phyloP scores from a whole-genome alignment of 2,113 vertebrate species.

The Callipepla squamata region DNA sequence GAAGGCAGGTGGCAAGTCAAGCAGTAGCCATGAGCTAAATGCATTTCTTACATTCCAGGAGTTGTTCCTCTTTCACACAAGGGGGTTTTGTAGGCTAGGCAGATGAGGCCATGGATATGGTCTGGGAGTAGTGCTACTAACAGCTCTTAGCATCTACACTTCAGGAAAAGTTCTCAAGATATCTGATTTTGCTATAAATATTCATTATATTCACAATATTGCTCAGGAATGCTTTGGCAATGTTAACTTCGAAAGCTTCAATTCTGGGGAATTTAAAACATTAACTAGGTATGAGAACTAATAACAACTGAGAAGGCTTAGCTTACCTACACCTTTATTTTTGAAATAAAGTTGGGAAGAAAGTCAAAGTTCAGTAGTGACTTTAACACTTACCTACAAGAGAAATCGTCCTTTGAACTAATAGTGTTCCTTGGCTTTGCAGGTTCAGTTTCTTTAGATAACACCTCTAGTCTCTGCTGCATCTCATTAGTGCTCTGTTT shows the following conservation, averaged over 20 bases:
- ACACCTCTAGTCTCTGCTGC: constrained; percentile 68
- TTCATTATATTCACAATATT: neutral
- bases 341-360: too few species aligned
- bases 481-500: constrained; percentile 59
- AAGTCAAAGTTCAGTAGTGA: neutral
- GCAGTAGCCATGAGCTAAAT: neutral
- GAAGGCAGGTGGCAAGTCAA: neutral
- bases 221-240: neutral
- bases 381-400: constrained; percentile 79
- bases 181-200: neutral
- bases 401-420: constrained; percentile 78
- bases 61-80: neutral
- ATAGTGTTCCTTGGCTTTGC: constrained; percentile 77
- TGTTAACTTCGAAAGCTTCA: neutral
- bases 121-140: neutral
- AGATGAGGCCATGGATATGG: fast-evolving
- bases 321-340: neutral
- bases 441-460: constrained; percentile 75
- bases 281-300: neutral
- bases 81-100: neutral
- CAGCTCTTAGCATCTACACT: neutral
- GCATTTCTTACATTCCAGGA: neutral
- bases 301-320: neutral
- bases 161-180: neutral
- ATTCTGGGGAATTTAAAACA: neutral